A percentile compares a stretch with the other conserved stretches of the same genome.
Conservation (phyloP, 2,797 vertebrate genomes). For the Propithecus deckenii region DNA sequence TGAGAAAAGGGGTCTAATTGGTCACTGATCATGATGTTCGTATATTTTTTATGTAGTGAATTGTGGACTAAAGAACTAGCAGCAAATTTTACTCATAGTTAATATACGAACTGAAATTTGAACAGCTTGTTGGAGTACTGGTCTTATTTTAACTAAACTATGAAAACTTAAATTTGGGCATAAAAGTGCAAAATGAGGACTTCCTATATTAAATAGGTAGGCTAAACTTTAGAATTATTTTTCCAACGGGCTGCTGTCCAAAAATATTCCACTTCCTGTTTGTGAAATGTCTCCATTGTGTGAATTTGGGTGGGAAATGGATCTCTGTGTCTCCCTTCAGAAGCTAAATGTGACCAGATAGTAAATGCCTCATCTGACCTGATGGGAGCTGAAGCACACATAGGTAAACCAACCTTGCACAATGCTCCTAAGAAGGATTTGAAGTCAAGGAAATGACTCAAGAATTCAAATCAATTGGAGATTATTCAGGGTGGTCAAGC, state of each 20-base stretch:
- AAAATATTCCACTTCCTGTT: background rate
- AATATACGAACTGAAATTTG: background rate
- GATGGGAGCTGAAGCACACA: background rate
- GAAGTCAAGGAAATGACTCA: background rate
- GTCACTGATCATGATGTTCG: background rate
- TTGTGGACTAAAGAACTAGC: background rate
- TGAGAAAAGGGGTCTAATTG: background rate
- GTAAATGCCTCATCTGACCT: background rate
- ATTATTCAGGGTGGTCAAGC: background rate
- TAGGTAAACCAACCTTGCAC: background rate
- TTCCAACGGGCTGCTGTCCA: accelerated
- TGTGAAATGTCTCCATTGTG: background rate
- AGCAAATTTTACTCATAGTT: background rate
- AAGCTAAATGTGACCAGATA: background rate
- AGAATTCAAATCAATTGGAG: background rate
- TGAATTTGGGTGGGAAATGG: background rate
- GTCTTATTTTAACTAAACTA: background rate
- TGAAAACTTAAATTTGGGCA: background rate
- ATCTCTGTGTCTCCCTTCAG: background rate
- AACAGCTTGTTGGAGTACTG: background rate
- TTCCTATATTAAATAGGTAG: background rate
- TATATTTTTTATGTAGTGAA: background rate
- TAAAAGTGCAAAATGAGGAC: background rate
- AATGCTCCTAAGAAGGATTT: background rate
- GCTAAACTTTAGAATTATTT: background rate